These are phyloP conservation scores for Paramuricea clavata DNA, from an alignment of 92 coral and sea anemone species.

Conservation along the genomic window DNA sequence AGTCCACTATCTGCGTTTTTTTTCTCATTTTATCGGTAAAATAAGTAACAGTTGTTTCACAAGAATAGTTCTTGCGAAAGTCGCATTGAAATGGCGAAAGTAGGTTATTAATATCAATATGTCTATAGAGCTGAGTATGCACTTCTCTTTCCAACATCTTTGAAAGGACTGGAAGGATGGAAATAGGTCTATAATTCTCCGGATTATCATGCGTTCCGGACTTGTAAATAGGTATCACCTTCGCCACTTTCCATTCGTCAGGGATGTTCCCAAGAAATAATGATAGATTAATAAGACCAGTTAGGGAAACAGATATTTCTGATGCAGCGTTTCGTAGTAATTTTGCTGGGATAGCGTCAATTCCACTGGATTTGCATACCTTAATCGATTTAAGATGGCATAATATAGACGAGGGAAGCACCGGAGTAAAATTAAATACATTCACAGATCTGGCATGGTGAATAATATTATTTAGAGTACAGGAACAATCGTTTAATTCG, in stretches of 20 bases:
- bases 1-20: not conserved
- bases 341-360: conserved; percentile 5
- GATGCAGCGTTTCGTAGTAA: conserved; percentile 2
- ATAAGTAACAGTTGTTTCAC: not conserved
- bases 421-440: conserved; percentile 12
- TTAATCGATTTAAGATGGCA: conserved; percentile 15
- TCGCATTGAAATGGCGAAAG: not conserved
- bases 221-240: conserved; percentile 9
- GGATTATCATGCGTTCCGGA: not conserved
- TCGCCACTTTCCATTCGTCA: conserved; percentile 18
- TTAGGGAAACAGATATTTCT: not conserved
- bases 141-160: not conserved
- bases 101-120: not conserved
- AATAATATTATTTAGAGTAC: not conserved
- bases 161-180: conserved; percentile 20
- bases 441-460: conserved; percentile 22
- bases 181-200: conserved; percentile 17
- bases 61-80: not conserved
- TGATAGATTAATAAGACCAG: not conserved
- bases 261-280: conserved; percentile 3
- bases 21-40: not conserved
- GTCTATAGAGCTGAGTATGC: not conserved
- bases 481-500: not conserved
- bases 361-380: conserved; percentile 17
- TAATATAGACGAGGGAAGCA: conserved; percentile 24